Base-by-base conservation (phyloP, 1,140 invertebrate species). In the Cydia fagiglandana region DNA sequence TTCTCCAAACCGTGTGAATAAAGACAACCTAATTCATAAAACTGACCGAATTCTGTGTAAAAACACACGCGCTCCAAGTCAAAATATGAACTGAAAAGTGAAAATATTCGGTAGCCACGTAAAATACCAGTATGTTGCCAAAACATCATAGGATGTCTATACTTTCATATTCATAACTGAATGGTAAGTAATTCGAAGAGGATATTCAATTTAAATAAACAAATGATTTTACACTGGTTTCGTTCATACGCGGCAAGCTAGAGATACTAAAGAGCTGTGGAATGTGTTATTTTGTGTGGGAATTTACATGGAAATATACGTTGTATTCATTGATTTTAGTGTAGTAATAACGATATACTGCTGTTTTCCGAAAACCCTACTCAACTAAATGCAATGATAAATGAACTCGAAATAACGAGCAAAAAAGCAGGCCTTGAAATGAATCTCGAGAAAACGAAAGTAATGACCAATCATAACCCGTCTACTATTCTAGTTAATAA, bases 81-180 rank as follows among this genome's bases (percentile, higher is more conserved):
- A 61, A 61, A 61, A 61, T 61, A 61, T 61, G 56, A 9, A 61
- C 56, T 61, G 56, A 61, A 82, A 76, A 81, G 75, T 61, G 56
- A 61, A 82, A 76, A 81, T 76, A 79, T 77, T 77, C 64, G 73
- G 73, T 45, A 47, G 61, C 64, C 78, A 76, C 77, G 79, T 82
- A 79, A 84, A 84, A 84, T 84, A 82, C n/a, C 45, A 68, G 73
- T 38, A 0, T 70, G 45, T 74, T 74, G 10, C 45, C 45, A 74
- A 74, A 74, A 74, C 66, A 70, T 45, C 66, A 70, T 70, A 70
- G 66, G 66, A 70, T 70, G 66, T 70, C 66, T 70, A 70, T 70
- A 70, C 66, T 70, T 70, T 34, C 66, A 6, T 61, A 61, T 61
- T 61, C 56, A 61, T 61, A 66, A 38, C 24, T 70, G 66, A 70